Base-by-base conservation (phyloP, 1,140 invertebrate species). In the Platyscapa corneri region DNA sequence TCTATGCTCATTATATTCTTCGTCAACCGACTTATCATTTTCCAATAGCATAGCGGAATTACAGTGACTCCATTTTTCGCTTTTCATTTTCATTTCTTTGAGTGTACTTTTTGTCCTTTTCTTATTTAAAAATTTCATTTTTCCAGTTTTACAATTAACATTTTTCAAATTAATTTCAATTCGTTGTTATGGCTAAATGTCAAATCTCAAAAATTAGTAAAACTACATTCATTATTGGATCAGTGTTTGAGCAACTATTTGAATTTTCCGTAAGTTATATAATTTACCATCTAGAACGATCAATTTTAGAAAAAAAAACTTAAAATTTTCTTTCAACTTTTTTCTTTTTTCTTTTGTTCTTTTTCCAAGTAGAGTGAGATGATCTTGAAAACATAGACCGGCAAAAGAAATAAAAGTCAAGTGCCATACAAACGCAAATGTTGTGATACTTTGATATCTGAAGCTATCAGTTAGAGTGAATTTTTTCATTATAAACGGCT, bases 401-500 rank as follows among this genome's bases (percentile, higher is more conserved):
- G 34, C 5, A 16, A 76, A 76, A 3, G 37, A 42, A 42, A 1
- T 3, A 42, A n/a, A 76, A 76, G 23, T 76, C 27, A 76, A 49
- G 39, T 76, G 27, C 23, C 42, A 49, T 76, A 76, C 2, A 76
- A 30, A 27, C 74, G 7, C 27, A 23, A 42, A 42, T 42, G 34
- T 39, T 76, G n/a, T 3, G 42, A 46, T 46, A 76, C 74, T 76
- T 76, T 76, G 74, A 76, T 76, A 42, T 76, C 18, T 49, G 42
- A 46, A 30, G 23, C 49, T 46, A 30, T 49, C 42, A 5, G 30
- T 49, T 46, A 2, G 14, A 46, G 39, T 30, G 23, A 42, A 46
- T 49, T 76, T 76, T 49, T 39, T n/a, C 5, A 42, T 5, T 76
- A 30, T 42, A 23, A 16, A 14, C 12, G 18, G 6, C 18, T 6